phyloP scores from a whole-genome alignment of 2,888 invertebrate species.

The Acleris cristana region DNA sequence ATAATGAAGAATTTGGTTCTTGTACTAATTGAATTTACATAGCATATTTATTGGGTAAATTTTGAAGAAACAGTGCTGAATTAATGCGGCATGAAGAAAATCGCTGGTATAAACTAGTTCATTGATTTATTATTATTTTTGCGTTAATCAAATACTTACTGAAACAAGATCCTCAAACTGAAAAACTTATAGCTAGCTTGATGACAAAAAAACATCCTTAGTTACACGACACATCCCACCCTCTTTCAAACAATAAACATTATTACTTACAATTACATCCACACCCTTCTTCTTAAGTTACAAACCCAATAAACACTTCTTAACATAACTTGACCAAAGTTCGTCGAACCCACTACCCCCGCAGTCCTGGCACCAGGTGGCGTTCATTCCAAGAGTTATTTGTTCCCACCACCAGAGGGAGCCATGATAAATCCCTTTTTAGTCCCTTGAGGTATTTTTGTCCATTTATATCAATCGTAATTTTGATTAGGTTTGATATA shows the following conservation, averaged over 20 bases:
- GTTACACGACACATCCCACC: no score
- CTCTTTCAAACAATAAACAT: conserved; percentile 14
- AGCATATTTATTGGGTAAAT: no score
- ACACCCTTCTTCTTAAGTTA: conserved; percentile 32
- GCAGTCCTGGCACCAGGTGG: conserved; percentile 28
- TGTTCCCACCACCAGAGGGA: conserved; percentile 30
- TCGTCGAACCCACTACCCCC: conserved; percentile 28
- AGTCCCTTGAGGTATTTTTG: conserved; percentile 23
- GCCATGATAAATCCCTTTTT: conserved; percentile 30
- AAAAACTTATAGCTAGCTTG: no score
- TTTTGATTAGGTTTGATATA: conserved; percentile 29
- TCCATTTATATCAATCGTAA: conserved; percentile 26
- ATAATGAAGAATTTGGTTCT: no score
- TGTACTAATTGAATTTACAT: no score
- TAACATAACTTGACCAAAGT: conserved; percentile 24
- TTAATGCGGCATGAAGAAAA: no score
- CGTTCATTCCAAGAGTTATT: conserved; percentile 30
- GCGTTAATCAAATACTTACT: no score
- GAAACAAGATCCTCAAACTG: no score
- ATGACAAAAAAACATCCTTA: no score
- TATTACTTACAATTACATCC: conserved; percentile 2
- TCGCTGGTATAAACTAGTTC: no score
- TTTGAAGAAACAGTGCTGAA: no score
- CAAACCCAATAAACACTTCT: conserved; percentile 24
- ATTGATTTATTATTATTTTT: no score